Conservation (phyloP, 2,888 invertebrate genomes). For the Hofmannophila pseudospretella region DNA sequence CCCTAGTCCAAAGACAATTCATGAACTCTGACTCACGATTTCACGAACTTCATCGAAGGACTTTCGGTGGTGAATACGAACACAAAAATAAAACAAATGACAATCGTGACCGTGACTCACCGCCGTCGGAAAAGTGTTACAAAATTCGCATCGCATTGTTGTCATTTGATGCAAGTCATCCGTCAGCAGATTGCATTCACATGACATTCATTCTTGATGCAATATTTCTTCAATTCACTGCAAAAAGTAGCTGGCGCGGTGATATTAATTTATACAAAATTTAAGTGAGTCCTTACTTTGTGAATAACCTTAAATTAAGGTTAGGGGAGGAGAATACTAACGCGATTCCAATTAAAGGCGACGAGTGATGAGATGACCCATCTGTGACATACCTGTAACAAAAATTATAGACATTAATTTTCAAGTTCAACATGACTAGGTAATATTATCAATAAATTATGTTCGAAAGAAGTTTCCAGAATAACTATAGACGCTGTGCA, state of each 20-base stretch:
- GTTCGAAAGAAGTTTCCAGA: too few species aligned
- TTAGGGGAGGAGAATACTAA: too few species aligned
- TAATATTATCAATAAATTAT: too few species aligned
- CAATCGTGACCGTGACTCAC: conserved; percentile 48
- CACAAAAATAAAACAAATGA: conserved; percentile 44
- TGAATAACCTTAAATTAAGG: too few species aligned
- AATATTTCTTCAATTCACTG: not conserved
- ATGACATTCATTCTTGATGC: not conserved
- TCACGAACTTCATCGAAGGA: conserved; percentile 22
- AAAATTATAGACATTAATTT: not conserved
- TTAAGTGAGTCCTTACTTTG: too few species aligned
- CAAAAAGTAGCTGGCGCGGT: too few species aligned
- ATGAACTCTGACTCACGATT: conserved; percentile 55
- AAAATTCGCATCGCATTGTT: conserved; percentile 16
- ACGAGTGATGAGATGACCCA: too few species aligned
- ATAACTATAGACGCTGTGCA: too few species aligned
- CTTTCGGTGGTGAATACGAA: conserved; percentile 52
- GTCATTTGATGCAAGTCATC: conserved; percentile 5
- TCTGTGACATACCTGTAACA: not conserved
- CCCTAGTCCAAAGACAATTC: conserved; percentile 29
- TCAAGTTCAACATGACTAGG: too few species aligned
- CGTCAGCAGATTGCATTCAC: not conserved
- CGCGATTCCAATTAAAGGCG: too few species aligned
- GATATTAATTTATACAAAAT: too few species aligned
- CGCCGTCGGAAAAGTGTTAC: conserved; percentile 27